phyloP scores from a whole-genome alignment of 2,888 invertebrate genomes.

The Nephrotoma guestfalica region DNA sequence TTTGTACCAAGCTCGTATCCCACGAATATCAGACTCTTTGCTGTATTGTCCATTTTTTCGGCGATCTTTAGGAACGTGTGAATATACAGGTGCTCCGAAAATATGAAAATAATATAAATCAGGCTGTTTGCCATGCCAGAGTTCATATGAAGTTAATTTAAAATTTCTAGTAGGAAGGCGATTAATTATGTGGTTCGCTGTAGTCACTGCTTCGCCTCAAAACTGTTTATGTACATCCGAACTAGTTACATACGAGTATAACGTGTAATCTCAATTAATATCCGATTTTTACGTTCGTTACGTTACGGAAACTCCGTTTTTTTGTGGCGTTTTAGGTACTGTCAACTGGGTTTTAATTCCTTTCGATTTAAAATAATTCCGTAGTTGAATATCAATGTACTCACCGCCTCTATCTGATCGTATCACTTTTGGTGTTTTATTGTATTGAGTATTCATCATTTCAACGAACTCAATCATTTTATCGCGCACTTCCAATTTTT shows the following conservation, averaged over 20 bases:
- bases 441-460: slow-evolving; percentile 10
- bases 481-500: slow-evolving; percentile 12
- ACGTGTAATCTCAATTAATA: neutral
- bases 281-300: neutral
- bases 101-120: neutral
- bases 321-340: slow-evolving; percentile 4
- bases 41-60: neutral
- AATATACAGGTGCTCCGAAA: no score
- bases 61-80: neutral
- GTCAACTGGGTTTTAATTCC: slow-evolving; percentile 2
- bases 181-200: neutral
- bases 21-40: neutral
- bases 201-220: slow-evolving; percentile 15
- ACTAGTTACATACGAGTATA: neutral
- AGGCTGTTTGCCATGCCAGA: neutral
- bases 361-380: slow-evolving; percentile 10
- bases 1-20: neutral
- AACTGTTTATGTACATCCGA: slow-evolving; percentile 7
- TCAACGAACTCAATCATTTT: slow-evolving; percentile 13
- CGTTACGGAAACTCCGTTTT: neutral
- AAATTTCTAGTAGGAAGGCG: slow-evolving; percentile 4
- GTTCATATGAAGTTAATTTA: neutral
- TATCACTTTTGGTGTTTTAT: slow-evolving; percentile 11
- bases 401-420: neutral
- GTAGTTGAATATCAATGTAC: no score